Base-by-base conservation (phyloP, 2,888 invertebrate genomes). In the Limenitis camilla region DNA sequence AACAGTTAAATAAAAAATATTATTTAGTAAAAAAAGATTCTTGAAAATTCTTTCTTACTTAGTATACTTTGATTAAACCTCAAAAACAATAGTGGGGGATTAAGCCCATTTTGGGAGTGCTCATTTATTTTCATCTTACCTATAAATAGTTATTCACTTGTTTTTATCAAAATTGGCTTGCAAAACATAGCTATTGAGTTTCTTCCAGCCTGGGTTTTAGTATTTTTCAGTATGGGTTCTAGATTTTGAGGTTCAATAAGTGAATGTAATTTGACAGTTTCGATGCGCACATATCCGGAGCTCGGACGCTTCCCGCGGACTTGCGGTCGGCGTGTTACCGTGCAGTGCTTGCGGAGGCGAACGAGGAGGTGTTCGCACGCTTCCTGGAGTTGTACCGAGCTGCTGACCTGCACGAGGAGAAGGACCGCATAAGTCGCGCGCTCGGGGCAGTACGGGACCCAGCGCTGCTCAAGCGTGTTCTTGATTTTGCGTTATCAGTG, bases 321-420 rank as follows among this genome's bases (percentile, higher is more conserved):
- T 86, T 96, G 62, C 91, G 96, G 58, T 91, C 92, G 65, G 92
- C 94, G 56, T 96, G 96, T 65, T 98, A 97, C 85, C 92, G 93
- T 72, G 95, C 96, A 5, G 94, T 94, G 41, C 86, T 96, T 51
- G 88, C 90, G 61, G 89, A 90, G 44, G 92, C 92, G 11, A 94
- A 94, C 71, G 90, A 90, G 57, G 79, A 85, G 9, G 92, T 92
- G 9, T 96, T 93, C 71, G 89, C 94, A 48, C 91, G 92, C 36
- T 92, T 98, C 91, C 82, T 97, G 60, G 89, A 91, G 70, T 79
- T 96, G 60, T 96, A 97, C 82, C 91, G 94, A 62, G 91, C 93
- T 43, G 92, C 95, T 5, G 97, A 97, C 81, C 85, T 97, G 62
- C 95, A 96, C 69, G 98, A 98, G 81, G 98, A 98, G 78, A 96